These are phyloP conservation scores for Antrozous pallidus DNA, from an alignment of 2,797 vertebrate genomes.

Conservation along the genomic window DNA sequence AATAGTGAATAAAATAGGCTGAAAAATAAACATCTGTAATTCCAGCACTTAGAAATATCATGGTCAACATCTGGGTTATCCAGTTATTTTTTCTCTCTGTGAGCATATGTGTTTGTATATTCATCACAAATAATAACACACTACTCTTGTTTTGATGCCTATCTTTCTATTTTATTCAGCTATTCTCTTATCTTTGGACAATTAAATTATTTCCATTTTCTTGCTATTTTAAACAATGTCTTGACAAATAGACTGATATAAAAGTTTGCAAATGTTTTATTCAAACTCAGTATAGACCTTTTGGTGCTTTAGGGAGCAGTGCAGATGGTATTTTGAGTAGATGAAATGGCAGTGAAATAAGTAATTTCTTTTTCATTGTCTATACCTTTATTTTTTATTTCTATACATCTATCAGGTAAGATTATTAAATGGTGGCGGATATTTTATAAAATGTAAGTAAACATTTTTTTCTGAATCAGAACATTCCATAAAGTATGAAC, in stretches of 20 bases:
- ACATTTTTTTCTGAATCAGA: conserved; percentile 27
- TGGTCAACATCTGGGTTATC: background rate
- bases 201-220: background rate
- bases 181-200: background rate
- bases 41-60: conserved; percentile 1
- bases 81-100: conserved; percentile 20
- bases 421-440: conserved; percentile 45
- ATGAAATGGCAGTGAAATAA: conserved; percentile 47
- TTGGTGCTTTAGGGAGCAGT: conserved; percentile 13
- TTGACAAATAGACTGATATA: conserved; percentile 7
- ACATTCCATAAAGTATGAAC: conserved; percentile 42
- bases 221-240: conserved; percentile 39
- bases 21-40: conserved; percentile 50
- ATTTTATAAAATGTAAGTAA: conserved; percentile 48
- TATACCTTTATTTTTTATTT: conserved; percentile 45
- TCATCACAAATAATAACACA: background rate
- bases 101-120: background rate
- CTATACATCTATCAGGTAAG: conserved; percentile 23
- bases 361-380: conserved; percentile 41
- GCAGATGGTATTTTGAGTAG: conserved; percentile 27
- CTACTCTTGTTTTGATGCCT: background rate
- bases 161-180: conserved; percentile 13
- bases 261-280: conserved; percentile 39
- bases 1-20: conserved; percentile 40
- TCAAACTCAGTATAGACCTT: conserved; percentile 35